Evolutionary conservation across 2,888 invertebrate genomes (phyloP).

Genomic region (Amiota minor): DNA sequence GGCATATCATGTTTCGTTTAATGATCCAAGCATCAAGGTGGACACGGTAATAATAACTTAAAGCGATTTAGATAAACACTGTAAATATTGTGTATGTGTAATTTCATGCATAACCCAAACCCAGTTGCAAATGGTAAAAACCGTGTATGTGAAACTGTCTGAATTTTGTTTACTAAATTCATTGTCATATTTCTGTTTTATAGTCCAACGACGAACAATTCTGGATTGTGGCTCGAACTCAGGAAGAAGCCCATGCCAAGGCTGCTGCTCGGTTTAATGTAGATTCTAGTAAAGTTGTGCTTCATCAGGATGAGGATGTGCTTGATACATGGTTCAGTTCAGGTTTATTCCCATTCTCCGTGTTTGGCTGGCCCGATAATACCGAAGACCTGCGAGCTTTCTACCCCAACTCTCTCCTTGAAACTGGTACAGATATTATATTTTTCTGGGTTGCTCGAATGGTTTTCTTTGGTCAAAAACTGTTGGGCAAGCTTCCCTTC

Average conservation of each 20-base stretch:
- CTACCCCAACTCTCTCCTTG: slow-evolving; percentile 93
- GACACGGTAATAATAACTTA: slow-evolving; percentile 62
- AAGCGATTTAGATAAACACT: neutral
- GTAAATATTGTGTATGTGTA: neutral
- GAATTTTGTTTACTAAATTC: neutral
- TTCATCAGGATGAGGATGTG: slow-evolving; percentile 93
- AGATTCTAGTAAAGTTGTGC: slow-evolving; percentile 75
- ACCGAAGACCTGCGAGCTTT: slow-evolving; percentile 82
- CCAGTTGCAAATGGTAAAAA: slow-evolving; percentile 36
- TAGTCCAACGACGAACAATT: slow-evolving; percentile 76
- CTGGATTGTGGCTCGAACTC: slow-evolving; percentile 86
- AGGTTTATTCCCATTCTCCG: slow-evolving; percentile 95
- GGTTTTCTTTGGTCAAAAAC: slow-evolving; percentile 95
- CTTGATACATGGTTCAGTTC: slow-evolving; percentile 99
- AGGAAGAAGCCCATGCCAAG: slow-evolving; percentile 84
- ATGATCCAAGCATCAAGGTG: slow-evolving; percentile 70
- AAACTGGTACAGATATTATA: slow-evolving; percentile 97
- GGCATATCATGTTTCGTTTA: slow-evolving; percentile 85
- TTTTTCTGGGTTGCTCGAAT: slow-evolving; percentile 99
- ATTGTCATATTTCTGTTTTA: slow-evolving; percentile 17
- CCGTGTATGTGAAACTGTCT: neutral
- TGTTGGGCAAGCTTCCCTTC: slow-evolving; percentile 94
- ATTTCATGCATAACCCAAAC: slow-evolving; percentile 25
- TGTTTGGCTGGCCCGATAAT: slow-evolving; percentile 96
- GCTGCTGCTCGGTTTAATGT: slow-evolving; percentile 82